These are phyloP conservation scores for Monoplex corrugatus DNA, from an alignment of 2,888 invertebrate species.

Conservation along the genomic window DNA sequence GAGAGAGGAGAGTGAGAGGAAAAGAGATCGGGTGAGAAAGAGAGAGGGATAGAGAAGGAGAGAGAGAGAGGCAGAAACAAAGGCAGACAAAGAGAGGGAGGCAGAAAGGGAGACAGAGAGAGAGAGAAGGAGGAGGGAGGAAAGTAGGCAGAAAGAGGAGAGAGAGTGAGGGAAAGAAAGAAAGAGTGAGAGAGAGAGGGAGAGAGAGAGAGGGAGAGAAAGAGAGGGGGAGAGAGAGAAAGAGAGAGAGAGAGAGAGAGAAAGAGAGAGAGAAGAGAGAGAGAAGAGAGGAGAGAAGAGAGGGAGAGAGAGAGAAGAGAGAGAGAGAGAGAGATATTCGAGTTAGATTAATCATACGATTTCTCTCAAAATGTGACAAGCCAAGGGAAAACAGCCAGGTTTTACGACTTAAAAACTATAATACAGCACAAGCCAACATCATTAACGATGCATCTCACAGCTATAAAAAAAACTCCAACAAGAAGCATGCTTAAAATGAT, in stretches of 20 bases:
- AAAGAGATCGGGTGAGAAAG: not conserved
- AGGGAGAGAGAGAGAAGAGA: conserved; percentile 26
- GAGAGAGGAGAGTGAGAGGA: not conserved
- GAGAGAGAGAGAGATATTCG: conserved; percentile 9
- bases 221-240: not conserved
- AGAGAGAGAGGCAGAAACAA: not conserved
- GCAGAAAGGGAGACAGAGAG: not conserved
- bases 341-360: too few relatives aligned
- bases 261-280: not conserved
- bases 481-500: too few relatives aligned
- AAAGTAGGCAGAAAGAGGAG: not conserved
- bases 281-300: not conserved
- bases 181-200: not conserved
- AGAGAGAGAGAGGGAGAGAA: not conserved
- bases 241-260: conserved; percentile 20
- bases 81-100: not conserved
- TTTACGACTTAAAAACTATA: too few relatives aligned
- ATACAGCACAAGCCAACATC: too few relatives aligned
- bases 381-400: too few relatives aligned
- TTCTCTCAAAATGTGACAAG: too few relatives aligned
- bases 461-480: too few relatives aligned
- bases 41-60: too few relatives aligned
- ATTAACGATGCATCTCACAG: too few relatives aligned
- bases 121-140: not conserved
- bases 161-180: too few relatives aligned